Evolutionary conservation across 2,888 invertebrate species (phyloP).

Genomic region (Lamellibrachia columna): DNA sequence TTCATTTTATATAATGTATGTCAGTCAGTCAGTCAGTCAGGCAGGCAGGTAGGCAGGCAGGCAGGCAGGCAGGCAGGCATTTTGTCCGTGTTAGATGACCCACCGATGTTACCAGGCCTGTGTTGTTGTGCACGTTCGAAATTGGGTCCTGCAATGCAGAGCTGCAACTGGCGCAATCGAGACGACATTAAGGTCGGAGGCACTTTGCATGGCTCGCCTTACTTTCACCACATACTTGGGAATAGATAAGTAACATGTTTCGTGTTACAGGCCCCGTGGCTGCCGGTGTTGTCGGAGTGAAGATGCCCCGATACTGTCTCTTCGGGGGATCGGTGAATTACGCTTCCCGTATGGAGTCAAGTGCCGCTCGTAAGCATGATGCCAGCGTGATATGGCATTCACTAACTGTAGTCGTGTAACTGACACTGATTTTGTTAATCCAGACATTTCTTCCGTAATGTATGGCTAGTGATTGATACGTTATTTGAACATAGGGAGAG

Average conservation of each 20-base stretch:
- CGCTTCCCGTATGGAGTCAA: neutral
- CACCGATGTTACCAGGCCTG: too few species aligned
- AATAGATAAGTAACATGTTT: neutral
- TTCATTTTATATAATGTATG: too few species aligned
- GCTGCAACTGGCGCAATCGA: too few species aligned
- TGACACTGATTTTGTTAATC: neutral
- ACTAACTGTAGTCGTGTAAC: neutral
- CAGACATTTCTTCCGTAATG: neutral
- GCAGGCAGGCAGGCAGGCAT: neutral
- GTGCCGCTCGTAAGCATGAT: neutral
- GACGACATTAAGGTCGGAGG: too few species aligned
- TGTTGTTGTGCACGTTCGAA: too few species aligned
- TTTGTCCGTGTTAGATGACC: too few species aligned
- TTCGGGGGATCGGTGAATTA: constrained; percentile 1
- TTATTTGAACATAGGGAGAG: too few species aligned
- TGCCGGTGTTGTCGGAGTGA: neutral
- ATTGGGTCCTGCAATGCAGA: too few species aligned
- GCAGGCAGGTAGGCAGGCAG: neutral
- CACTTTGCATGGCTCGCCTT: too few species aligned
- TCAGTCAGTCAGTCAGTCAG: too few species aligned
- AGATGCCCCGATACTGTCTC: neutral
- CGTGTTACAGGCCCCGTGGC: neutral
- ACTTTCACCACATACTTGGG: neutral
- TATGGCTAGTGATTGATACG: too few species aligned
- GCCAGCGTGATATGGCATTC: too few species aligned